Conservation (phyloP, 1,140 invertebrate genomes). For the Monochamus saltuarius region DNA sequence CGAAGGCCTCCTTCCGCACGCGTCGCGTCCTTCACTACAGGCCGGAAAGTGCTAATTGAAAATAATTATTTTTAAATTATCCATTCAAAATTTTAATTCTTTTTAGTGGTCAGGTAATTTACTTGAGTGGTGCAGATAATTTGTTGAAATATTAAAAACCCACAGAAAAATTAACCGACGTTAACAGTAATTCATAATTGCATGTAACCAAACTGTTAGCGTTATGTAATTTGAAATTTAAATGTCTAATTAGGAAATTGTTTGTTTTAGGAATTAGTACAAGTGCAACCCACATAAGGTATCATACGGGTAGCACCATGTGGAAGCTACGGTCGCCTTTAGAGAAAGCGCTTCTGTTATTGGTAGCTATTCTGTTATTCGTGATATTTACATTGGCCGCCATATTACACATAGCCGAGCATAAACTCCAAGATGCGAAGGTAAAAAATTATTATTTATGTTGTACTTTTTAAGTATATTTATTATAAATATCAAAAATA, state of each 20-base stretch:
- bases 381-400: slow-evolving; percentile 62
- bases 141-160: slow-evolving; percentile 1
- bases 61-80: too few relatives aligned
- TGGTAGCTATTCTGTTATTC: slow-evolving; percentile 61
- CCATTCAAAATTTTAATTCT: too few relatives aligned
- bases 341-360: slow-evolving; percentile 60
- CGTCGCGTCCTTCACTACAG: too few relatives aligned
- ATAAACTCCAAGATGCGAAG: slow-evolving; percentile 37
- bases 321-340: slow-evolving; percentile 64
- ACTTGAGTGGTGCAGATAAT: neutral
- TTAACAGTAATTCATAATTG: too few relatives aligned
- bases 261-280: slow-evolving; percentile 61
- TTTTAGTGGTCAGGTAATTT: neutral
- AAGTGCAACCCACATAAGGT: slow-evolving; percentile 77
- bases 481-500: too few relatives aligned
- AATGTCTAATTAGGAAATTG: neutral
- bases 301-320: slow-evolving; percentile 64
- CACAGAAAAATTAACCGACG: too few relatives aligned
- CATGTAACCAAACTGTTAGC: neutral
- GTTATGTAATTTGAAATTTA: neutral
- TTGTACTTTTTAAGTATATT: too few relatives aligned
- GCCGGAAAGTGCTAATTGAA: too few relatives aligned
- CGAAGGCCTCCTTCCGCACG: too few relatives aligned
- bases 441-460: slow-evolving; percentile 26
- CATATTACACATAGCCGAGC: slow-evolving; percentile 45